Base-by-base conservation (phyloP, 2,113 vertebrate species). In the Vireo altiloquus region DNA sequence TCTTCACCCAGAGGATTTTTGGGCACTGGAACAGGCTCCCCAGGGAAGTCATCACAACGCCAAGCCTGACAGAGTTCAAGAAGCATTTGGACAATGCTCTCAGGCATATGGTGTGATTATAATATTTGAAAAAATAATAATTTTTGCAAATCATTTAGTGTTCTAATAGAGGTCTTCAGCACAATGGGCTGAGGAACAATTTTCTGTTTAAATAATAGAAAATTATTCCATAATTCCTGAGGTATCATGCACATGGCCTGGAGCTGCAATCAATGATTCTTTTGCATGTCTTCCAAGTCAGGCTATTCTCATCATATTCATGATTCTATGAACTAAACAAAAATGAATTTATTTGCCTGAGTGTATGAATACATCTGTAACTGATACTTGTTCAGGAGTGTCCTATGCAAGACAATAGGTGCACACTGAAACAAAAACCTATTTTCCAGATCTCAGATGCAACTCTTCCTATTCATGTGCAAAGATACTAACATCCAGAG, bases 1-100 rank as follows among this genome's bases (percentile, higher is more conserved):
- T 52, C 9, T n/a, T 59, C 15, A 37, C 6, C 13, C 37, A n/a
- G 19, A 24, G 13, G 6, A 7, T 25, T 6, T 4, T 0, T 82
- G 37, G 19, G 10, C 44, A 52, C 12, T 66, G 16, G 13, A 53
- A 74, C 39, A 60, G 12, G 23, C 6, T 82, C 33, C 46, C 6
- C 13, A 30, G 11, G 7, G 20, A 7, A 60, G 28, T 21, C 28
- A 24, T 59, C 46, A 74, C 28, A 53, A 39, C 28, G 53, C 11
- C 23, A 81, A n/a, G 11, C 7, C 24, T 39, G 28, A n/a, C 20
- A 60, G 3, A 25, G 11, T 4, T 60, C 24, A 10, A 33, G 10
- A 50, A n/a, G 24, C 4, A 2, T 82, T 53, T 68, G 39, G 46
- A 25, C 30, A 75, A 10, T 25, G 11, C 9, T 53, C n/a, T 60